Evolutionary conservation across 2,797 vertebrate genomes (phyloP).

Genomic region (Loriculus beryllinus): DNA sequence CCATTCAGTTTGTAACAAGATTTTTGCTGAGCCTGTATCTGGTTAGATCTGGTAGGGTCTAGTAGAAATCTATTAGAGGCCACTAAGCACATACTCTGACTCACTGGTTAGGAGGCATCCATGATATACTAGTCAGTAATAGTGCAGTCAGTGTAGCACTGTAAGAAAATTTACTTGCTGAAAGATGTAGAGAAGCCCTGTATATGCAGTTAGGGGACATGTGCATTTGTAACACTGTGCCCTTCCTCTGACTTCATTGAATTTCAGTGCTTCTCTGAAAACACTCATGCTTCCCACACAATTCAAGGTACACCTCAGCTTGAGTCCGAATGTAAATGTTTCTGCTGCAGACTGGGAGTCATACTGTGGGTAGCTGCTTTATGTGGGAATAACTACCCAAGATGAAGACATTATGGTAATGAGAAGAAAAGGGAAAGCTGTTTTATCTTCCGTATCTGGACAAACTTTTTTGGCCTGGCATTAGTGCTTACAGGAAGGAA

Average conservation of each 20-base stretch:
- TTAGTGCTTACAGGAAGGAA: not conserved
- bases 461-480: not conserved
- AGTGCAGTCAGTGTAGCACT: not conserved
- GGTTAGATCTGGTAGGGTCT: not conserved
- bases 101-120: not conserved
- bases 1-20: not conserved
- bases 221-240: not conserved
- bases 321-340: not conserved
- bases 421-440: not conserved
- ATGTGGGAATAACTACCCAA: not conserved
- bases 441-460: not conserved
- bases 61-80: not conserved
- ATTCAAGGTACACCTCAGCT: not conserved
- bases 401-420: not conserved
- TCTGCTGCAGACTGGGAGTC: not conserved
- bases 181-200: not conserved
- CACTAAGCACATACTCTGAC: not conserved
- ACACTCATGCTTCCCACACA: not conserved
- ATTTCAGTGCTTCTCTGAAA: not conserved
- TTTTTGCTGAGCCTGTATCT: not conserved
- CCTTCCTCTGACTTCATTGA: not conserved
- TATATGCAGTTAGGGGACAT: not conserved
- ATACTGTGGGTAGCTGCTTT: not conserved
- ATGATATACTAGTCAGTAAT: accelerated
- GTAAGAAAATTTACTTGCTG: not conserved